phyloP scores from a whole-genome alignment of 2,113 vertebrate species.

The Sphyrna mokarran region DNA sequence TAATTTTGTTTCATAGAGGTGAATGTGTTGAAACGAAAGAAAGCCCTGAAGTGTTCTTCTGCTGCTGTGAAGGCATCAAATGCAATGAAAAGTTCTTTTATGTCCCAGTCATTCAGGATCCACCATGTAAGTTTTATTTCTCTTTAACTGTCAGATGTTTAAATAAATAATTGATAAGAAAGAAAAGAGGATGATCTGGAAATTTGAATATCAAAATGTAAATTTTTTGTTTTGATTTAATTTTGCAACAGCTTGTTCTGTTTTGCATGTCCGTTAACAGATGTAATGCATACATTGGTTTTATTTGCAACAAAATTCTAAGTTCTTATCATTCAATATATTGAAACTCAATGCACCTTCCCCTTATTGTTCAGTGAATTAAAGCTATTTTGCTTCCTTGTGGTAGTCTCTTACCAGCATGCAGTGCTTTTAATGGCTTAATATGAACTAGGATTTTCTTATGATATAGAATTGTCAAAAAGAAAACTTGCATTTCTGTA shows the following conservation, averaged over 20 bases:
- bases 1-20: slow-evolving; percentile 57
- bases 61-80: slow-evolving; percentile 95
- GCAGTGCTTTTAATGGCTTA: not conserved
- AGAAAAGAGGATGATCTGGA: not conserved
- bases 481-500: not conserved
- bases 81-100: slow-evolving; percentile 93
- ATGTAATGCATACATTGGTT: not conserved
- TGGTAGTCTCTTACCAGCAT: not conserved
- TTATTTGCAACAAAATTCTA: not conserved
- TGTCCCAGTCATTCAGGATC: slow-evolving; percentile 69
- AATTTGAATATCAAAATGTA: not conserved
- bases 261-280: not conserved
- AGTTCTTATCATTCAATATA: not conserved
- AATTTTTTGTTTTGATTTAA: slow-evolving; percentile 5
- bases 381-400: not conserved
- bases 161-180: not conserved
- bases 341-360: not conserved
- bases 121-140: slow-evolving; percentile 62
- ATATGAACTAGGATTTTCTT: not conserved
- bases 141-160: not conserved
- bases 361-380: not conserved
- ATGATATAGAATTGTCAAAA: not conserved
- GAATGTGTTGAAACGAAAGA: slow-evolving; percentile 93
- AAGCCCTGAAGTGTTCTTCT: slow-evolving; percentile 94
- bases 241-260: not conserved